Evolutionary conservation across 2,888 invertebrate species (phyloP).

Genomic region (Apamea epomidion): DNA sequence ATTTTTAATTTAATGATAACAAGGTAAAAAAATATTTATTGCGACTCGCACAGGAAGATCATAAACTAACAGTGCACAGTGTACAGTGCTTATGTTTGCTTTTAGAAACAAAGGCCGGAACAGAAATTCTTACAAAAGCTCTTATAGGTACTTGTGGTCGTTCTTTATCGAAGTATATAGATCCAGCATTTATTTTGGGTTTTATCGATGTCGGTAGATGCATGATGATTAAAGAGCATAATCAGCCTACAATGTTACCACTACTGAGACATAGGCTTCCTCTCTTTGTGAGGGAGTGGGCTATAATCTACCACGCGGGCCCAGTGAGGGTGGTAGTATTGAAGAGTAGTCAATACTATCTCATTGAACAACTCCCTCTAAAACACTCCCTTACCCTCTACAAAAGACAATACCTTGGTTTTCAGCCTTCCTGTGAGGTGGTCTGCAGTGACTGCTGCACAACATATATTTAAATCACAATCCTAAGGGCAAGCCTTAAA

Average conservation of each 20-base stretch:
- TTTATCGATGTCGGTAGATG: slow-evolving; percentile 30
- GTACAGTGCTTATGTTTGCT: slow-evolving; percentile 14
- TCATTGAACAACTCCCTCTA: background rate
- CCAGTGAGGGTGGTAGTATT: too few species aligned
- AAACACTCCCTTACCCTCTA: background rate
- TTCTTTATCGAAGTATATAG: background rate
- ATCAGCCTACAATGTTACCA: too few species aligned
- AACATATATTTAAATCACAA: background rate
- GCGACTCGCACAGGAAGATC: too few species aligned
- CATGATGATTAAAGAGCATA: background rate
- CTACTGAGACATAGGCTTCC: too few species aligned
- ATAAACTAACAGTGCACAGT: too few species aligned
- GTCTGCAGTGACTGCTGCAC: background rate
- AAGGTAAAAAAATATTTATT: background rate
- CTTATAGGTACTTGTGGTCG: background rate
- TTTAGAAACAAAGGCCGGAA: background rate
- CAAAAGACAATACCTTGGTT: background rate
- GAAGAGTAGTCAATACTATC: background rate
- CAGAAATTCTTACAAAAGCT: background rate
- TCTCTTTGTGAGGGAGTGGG: too few species aligned
- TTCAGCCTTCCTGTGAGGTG: background rate
- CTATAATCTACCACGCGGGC: too few species aligned
- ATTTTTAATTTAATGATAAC: background rate
- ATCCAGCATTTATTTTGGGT: slow-evolving; percentile 43
- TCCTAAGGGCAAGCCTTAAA: background rate